These are phyloP conservation scores for Drepana falcataria DNA, from an alignment of 2,888 invertebrate species.

Conservation along the genomic window DNA sequence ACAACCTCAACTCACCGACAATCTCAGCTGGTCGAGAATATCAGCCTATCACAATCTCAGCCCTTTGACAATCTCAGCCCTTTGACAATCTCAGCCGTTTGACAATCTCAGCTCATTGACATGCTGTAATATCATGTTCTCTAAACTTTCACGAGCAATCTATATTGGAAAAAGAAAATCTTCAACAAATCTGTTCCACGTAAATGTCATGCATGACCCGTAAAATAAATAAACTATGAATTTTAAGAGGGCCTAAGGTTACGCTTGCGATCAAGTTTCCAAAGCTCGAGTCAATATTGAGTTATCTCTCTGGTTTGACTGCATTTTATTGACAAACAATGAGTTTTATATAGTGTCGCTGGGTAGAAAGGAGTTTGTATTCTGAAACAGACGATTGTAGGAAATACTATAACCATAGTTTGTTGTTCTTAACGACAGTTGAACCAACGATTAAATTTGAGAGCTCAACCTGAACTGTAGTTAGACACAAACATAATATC, in stretches of 20 bases:
- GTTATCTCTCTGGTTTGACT: not conserved
- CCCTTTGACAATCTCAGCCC: not conserved
- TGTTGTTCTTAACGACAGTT: too few relatives aligned
- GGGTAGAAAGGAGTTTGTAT: too few relatives aligned
- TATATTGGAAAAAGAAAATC: not conserved
- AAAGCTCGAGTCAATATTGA: conserved; percentile 15
- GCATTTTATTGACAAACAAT: not conserved
- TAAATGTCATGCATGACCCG: not conserved
- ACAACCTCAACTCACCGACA: too few relatives aligned
- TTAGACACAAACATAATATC: too few relatives aligned
- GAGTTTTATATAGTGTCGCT: not conserved
- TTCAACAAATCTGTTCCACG: not conserved
- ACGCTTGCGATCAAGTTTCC: conserved; percentile 18
- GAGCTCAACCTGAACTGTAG: too few relatives aligned
- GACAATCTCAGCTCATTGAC: not conserved
- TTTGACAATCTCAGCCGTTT: too few relatives aligned
- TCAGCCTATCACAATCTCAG: too few relatives aligned
- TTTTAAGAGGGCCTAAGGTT: conserved; percentile 11
- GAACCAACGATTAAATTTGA: too few relatives aligned
- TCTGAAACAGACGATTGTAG: too few relatives aligned
- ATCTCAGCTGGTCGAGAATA: too few relatives aligned
- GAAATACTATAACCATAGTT: too few relatives aligned
- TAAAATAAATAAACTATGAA: not conserved
- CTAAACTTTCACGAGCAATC: not conserved
- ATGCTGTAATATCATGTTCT: too few relatives aligned